Evolutionary conservation across 1,140 invertebrate genomes (phyloP).

Genomic region (Trichomalopsis sarcophagae): DNA sequence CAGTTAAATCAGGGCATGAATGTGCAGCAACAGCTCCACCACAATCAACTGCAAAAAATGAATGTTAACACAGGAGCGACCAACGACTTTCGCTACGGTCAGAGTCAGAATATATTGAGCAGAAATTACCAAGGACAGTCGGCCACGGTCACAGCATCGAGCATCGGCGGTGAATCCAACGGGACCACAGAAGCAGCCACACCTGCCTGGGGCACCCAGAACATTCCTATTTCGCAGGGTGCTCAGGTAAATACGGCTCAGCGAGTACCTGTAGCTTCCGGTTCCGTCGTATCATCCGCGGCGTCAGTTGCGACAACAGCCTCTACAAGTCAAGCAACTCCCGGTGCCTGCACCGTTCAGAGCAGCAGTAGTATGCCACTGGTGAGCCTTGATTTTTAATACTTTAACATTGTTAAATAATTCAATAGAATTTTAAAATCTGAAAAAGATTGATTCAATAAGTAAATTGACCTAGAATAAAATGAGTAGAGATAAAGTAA

Average conservation of each 20-base stretch:
- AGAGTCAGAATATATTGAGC: conserved; percentile 73
- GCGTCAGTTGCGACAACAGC: background rate
- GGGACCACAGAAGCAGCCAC: conserved; percentile 60
- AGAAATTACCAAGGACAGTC: conserved; percentile 66
- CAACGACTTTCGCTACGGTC: conserved; percentile 73
- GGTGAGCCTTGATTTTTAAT: conserved; percentile 27
- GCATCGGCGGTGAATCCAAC: conserved; percentile 57
- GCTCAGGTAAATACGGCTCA: conserved; percentile 60
- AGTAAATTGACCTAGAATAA: too few species aligned
- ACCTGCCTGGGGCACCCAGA: conserved; percentile 57
- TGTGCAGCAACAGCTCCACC: conserved; percentile 72
- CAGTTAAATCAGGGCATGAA: conserved; percentile 66
- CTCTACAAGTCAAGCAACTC: conserved; percentile 54
- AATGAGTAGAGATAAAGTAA: too few species aligned
- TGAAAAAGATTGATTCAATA: too few species aligned
- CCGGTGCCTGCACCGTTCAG: conserved; percentile 62
- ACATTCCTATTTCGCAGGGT: conserved; percentile 62
- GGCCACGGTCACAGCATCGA: background rate
- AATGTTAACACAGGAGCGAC: conserved; percentile 70
- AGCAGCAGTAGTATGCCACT: conserved; percentile 37
- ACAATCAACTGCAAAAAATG: conserved; percentile 71
- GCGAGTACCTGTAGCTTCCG: background rate
- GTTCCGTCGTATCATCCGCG: too few species aligned
- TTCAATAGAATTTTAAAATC: too few species aligned
- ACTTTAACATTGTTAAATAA: too few species aligned